Evolutionary conservation across 2,113 vertebrate species (phyloP), one percentile per base, ranked within the genome.

Genomic region (Prochilodus magdalenae): DNA sequence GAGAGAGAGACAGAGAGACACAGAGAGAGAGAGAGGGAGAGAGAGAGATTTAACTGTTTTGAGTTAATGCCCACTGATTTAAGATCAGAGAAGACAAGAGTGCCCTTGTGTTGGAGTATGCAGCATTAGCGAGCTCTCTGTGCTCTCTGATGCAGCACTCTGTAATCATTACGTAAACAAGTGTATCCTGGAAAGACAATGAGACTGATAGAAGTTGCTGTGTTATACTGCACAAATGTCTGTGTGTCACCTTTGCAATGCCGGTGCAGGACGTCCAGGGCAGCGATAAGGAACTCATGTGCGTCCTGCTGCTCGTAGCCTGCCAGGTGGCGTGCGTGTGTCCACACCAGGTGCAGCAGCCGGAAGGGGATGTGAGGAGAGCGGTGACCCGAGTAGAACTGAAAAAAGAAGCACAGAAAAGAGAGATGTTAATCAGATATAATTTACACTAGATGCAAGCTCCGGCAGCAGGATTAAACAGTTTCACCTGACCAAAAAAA

Each of bases 251-350:
- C 98, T 96, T 98, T 99, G 94, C 98, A 99, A 93, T 99, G 98
- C 83, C 98, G 94, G 91, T 99, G 98, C 24, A 99, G 94, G 81
- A 99, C 98, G 44, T 99, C 98, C 91, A 99, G 91, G 1, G 98
- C 98, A 30, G 98, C 98, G 59, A 99, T 99, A 92, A 99, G 97
- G 92, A 99, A 99, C 92, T 99, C 98, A 65, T 99, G 98, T 79
- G 98, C 98, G 51, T 99, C 98, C 90, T 99, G 98, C 93, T 99
- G 98, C 93, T 99, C 98, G 66, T 99, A 99, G 89, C 98, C 98
- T 20, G 98, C 98, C 87, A 99, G 96, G 93, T 99, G 98, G 84
- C 97, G 95, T 60, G 98, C 98, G 0, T 99, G 98, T 33, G 98
- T 99, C 98, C 98, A 99, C 90, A 99, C 98, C 92, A 99, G 94